phyloP scores from a whole-genome alignment of 2,113 vertebrate genomes.

The Phalacrocorax brasilianus region DNA sequence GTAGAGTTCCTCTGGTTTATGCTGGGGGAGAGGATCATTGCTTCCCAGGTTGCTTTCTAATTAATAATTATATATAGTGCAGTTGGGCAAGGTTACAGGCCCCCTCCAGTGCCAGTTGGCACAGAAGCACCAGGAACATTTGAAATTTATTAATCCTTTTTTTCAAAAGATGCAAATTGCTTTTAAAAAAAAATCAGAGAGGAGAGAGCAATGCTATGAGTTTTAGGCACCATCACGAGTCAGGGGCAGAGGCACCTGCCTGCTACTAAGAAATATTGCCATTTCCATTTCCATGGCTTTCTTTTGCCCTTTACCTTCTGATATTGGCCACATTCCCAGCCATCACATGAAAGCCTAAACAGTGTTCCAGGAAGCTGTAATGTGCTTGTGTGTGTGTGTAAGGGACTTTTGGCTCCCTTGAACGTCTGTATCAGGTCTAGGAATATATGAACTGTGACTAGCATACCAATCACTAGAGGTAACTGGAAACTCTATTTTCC shows the following conservation, averaged over 20 bases:
- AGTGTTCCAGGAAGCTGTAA: slow-evolving; percentile 51
- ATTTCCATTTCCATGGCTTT: slow-evolving; percentile 31
- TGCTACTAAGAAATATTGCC: background rate
- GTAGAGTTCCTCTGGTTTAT: background rate
- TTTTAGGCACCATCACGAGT: background rate
- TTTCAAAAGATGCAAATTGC: background rate
- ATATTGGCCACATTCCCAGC: slow-evolving; percentile 53
- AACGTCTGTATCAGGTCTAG: slow-evolving; percentile 9
- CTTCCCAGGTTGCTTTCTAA: slow-evolving; percentile 63
- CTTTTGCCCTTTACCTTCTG: slow-evolving; percentile 50
- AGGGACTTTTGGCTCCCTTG: slow-evolving; percentile 35
- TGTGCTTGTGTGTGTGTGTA: background rate
- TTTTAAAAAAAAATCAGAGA: background rate
- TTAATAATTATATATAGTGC: slow-evolving; percentile 68
- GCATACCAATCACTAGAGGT: slow-evolving; percentile 31
- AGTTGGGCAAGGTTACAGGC: slow-evolving; percentile 58
- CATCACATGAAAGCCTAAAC: slow-evolving; percentile 59
- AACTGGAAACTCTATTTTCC: slow-evolving; percentile 35
- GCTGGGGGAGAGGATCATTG: slow-evolving; percentile 30
- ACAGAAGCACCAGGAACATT: slow-evolving; percentile 42
- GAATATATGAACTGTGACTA: slow-evolving; percentile 28
- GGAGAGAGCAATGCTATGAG: background rate
- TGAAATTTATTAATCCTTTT: slow-evolving; percentile 55
- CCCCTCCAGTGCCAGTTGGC: slow-evolving; percentile 63
- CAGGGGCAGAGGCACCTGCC: background rate